Evolutionary conservation across 2,113 vertebrate species (phyloP).

Genomic region (Scatophagus argus): DNA sequence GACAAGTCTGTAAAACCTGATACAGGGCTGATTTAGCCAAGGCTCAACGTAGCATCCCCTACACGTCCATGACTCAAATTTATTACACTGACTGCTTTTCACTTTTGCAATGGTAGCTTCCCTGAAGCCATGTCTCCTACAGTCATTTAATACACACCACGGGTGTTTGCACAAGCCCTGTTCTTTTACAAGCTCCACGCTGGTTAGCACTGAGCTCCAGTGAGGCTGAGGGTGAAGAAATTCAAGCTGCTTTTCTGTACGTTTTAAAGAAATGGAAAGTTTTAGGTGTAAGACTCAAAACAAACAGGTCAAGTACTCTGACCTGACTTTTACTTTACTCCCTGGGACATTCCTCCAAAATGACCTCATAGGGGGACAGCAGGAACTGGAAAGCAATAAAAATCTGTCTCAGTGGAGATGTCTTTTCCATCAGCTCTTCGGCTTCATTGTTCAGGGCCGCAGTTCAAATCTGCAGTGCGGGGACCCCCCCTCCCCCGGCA

Average conservation of each 20-base stretch:
- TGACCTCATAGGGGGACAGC: slow-evolving; percentile 74
- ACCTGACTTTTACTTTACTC: slow-evolving; percentile 73
- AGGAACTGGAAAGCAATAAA: slow-evolving; percentile 69
- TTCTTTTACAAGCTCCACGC: slow-evolving; percentile 61
- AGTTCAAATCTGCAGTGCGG: slow-evolving; percentile 47
- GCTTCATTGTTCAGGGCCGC: slow-evolving; percentile 50
- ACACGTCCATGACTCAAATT: slow-evolving; percentile 43
- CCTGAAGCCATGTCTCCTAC: slow-evolving; percentile 16
- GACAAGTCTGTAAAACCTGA: slow-evolving; percentile 52
- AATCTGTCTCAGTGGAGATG: slow-evolving; percentile 65
- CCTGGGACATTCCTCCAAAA: slow-evolving; percentile 74
- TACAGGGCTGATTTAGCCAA: slow-evolving; percentile 21
- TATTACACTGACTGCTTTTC: slow-evolving; percentile 40
- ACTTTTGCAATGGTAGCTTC: slow-evolving; percentile 42
- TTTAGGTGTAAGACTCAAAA: slow-evolving; percentile 60
- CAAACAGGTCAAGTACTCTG: slow-evolving; percentile 74
- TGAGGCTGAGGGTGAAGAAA: slow-evolving; percentile 37
- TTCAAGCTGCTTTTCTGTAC: slow-evolving; percentile 58
- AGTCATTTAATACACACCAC: slow-evolving; percentile 41
- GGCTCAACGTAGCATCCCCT: slow-evolving; percentile 2
- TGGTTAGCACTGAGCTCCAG: slow-evolving; percentile 21
- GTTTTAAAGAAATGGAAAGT: slow-evolving; percentile 66
- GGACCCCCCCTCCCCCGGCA: slow-evolving; percentile 57
- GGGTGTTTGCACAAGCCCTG: slow-evolving; percentile 47
- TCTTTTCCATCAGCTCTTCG: slow-evolving; percentile 74